Conservation (phyloP, 2,888 invertebrate genomes). For the Amiota communis region DNA sequence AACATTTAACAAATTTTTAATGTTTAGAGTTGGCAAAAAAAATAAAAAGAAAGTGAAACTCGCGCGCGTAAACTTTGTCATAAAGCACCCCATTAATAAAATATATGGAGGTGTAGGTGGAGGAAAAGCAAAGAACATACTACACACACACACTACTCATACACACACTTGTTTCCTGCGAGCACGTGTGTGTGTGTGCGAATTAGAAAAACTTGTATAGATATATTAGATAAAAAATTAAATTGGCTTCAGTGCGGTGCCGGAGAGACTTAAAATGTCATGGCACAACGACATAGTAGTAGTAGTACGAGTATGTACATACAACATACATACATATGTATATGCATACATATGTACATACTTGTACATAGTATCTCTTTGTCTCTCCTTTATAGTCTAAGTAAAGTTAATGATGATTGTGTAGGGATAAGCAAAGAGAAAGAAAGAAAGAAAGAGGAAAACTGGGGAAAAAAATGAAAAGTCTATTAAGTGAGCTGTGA, state of each 20-base stretch:
- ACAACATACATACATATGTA: conserved; percentile 5
- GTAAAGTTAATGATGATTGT: conserved; percentile 17
- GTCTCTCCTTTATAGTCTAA: too few relatives aligned
- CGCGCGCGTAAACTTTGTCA: conserved; percentile 66
- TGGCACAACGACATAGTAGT: neutral
- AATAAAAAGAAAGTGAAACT: conserved; percentile 32
- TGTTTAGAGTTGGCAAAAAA: conserved; percentile 50
- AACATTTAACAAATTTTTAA: conserved; percentile 34
- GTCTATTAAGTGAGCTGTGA: neutral
- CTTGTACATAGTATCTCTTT: too few relatives aligned
- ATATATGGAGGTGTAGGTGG: conserved; percentile 24
- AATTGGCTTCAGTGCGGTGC: conserved; percentile 42
- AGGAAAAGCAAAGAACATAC: conserved; percentile 4
- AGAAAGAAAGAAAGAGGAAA: neutral
- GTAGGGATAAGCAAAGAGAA: neutral
- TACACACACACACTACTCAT: neutral
- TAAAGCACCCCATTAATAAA: conserved; percentile 68
- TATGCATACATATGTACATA: too few relatives aligned
- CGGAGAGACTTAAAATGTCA: too few relatives aligned
- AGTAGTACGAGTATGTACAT: too few relatives aligned
- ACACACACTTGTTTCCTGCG: conserved; percentile 28
- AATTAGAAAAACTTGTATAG: conserved; percentile 63
- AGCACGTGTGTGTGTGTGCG: conserved; percentile 61
- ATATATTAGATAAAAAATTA: conserved; percentile 50
- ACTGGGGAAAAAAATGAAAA: neutral